Evolutionary conservation across 2,888 invertebrate genomes (phyloP).

Genomic region (Anorthoa munda): DNA sequence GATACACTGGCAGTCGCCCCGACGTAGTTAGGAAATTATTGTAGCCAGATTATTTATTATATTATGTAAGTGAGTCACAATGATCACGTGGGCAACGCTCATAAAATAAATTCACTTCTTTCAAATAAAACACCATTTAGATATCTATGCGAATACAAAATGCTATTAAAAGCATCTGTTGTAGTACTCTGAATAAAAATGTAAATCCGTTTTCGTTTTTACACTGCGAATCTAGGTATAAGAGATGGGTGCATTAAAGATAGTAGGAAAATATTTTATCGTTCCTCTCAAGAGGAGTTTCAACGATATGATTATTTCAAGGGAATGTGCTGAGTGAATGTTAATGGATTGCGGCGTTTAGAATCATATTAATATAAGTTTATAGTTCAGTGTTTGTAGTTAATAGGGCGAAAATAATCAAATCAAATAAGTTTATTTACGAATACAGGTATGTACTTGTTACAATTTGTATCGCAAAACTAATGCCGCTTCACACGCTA

Average conservation of each 20-base stretch:
- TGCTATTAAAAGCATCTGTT: slow-evolving; percentile 43
- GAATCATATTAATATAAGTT: not conserved
- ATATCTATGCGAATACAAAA: slow-evolving; percentile 27
- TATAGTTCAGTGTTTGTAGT: too few species aligned
- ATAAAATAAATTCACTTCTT: slow-evolving; percentile 1
- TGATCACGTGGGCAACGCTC: slow-evolving; percentile 1
- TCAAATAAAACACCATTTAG: slow-evolving; percentile 28
- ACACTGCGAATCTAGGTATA: slow-evolving; percentile 28
- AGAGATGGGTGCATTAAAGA: slow-evolving; percentile 21
- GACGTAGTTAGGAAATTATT: too few species aligned
- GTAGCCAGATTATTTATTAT: too few species aligned
- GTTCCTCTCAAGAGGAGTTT: slow-evolving; percentile 1
- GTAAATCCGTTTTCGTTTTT: slow-evolving; percentile 40
- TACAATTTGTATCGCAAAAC: too few species aligned
- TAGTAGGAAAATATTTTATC: slow-evolving; percentile 30
- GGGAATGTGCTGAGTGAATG: slow-evolving; percentile 15
- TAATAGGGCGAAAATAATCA: too few species aligned
- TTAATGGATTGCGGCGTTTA: not conserved
- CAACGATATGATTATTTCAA: slow-evolving; percentile 21
- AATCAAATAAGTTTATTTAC: too few species aligned
- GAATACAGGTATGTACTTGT: too few species aligned
- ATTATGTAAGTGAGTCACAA: too few species aligned
- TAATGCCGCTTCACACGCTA: too few species aligned
- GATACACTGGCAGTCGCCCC: too few species aligned
- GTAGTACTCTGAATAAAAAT: slow-evolving; percentile 46